phyloP scores from a whole-genome alignment of 2,113 vertebrate genomes.

The Ceuthmochares aereus region DNA sequence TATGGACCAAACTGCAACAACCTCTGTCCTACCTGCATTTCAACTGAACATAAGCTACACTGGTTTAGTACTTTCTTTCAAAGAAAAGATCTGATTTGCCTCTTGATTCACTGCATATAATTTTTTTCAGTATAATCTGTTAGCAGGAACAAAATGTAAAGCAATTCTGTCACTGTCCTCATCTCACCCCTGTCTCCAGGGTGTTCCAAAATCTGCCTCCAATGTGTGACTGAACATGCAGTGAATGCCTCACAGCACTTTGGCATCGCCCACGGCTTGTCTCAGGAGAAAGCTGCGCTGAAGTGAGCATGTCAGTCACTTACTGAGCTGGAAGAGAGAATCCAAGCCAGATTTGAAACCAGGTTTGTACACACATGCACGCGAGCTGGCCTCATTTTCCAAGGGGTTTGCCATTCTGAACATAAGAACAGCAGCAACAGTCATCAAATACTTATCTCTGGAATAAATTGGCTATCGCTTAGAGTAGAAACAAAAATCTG shows the following conservation, averaged over 20 bases:
- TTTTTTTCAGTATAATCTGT: not conserved
- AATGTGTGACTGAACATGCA: not conserved
- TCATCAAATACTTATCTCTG: not conserved
- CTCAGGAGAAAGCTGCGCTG: not conserved
- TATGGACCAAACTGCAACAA: not conserved
- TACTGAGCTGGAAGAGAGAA: conserved; percentile 41
- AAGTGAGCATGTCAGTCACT: conserved; percentile 51
- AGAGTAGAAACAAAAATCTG: conserved; percentile 8
- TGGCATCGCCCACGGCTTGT: not conserved
- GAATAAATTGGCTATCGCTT: not conserved
- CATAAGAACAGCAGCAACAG: not conserved
- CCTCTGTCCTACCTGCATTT: not conserved
- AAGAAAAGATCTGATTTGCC: not conserved
- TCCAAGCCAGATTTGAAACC: conserved; percentile 4
- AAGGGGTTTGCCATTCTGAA: not conserved
- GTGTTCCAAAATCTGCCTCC: conserved; percentile 23
- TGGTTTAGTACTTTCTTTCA: not conserved
- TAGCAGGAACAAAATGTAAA: not conserved
- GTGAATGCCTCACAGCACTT: not conserved
- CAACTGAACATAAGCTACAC: not conserved
- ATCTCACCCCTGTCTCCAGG: conserved; percentile 35
- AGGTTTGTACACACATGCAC: conserved; percentile 2
- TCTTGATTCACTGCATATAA: not conserved
- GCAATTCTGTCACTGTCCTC: conserved; percentile 21
- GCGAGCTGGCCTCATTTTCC: not conserved